Evolutionary conservation across 2,797 vertebrate genomes (phyloP).

Genomic region (Danio albolineatus): DNA sequence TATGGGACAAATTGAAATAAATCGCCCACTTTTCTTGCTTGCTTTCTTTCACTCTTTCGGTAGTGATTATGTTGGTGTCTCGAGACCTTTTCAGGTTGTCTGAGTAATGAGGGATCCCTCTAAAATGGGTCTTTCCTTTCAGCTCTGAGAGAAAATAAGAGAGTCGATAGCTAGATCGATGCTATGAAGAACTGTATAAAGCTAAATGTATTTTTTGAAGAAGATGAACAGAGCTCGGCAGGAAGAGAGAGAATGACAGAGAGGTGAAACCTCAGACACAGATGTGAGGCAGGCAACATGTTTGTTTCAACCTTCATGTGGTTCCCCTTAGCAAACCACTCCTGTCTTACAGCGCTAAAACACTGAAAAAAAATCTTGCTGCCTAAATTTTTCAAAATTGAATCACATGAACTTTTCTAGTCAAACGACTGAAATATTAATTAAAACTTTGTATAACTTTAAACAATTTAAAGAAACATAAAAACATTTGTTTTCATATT

Average conservation of each 20-base stretch:
- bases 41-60: conserved; percentile 71
- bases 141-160: background rate
- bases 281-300: conserved; percentile 78
- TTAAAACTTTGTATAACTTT: too few species aligned
- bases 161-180: background rate
- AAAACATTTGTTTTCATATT: background rate
- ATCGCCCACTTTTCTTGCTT: conserved; percentile 66
- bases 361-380: too few species aligned
- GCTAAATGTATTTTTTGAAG: conserved; percentile 67
- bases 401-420: background rate
- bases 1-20: conserved; percentile 61
- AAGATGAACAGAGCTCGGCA: conserved; percentile 66
- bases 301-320: conserved; percentile 84
- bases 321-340: conserved; percentile 67
- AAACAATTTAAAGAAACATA: too few species aligned
- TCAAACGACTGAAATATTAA: too few species aligned
- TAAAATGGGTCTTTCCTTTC: conserved; percentile 57
- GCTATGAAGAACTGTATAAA: conserved; percentile 23
- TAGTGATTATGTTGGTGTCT: conserved; percentile 68
- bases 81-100: conserved; percentile 54
- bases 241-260: conserved; percentile 65
- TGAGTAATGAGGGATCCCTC: conserved; percentile 66
- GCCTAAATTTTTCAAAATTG: too few species aligned
- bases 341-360: conserved; percentile 45
- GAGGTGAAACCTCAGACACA: conserved; percentile 80